phyloP scores from a whole-genome alignment of 2,888 invertebrate genomes.

The Notocelia uddmanniana region DNA sequence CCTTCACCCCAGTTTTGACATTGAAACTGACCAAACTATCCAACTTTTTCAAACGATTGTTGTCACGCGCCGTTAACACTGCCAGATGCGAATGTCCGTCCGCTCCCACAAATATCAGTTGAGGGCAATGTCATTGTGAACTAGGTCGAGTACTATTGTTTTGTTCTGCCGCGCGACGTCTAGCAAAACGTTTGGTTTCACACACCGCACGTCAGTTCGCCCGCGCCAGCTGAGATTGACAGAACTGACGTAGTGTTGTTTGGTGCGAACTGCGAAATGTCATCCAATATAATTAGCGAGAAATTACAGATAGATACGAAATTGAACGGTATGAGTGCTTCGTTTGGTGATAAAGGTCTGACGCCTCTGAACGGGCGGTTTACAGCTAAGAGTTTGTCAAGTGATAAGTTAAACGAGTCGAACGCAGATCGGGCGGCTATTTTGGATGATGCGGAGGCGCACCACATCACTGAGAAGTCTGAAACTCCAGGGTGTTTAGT shows the following conservation, averaged over 20 bases:
- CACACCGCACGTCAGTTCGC: constrained; percentile 69
- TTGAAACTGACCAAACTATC: constrained; percentile 56
- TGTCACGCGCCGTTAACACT: constrained; percentile 54
- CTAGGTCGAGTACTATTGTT: constrained; percentile 69
- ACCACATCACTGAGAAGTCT: constrained; percentile 72
- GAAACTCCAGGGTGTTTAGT: constrained; percentile 81
- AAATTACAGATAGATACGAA: constrained; percentile 75
- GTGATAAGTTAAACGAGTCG: constrained; percentile 81
- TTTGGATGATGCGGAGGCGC: constrained; percentile 76
- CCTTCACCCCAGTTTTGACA: constrained; percentile 63
- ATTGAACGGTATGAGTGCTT: constrained; percentile 73
- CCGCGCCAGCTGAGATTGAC: constrained; percentile 72
- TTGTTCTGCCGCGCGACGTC: constrained; percentile 60
- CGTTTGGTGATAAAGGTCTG: constrained; percentile 73
- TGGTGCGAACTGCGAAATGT: constrained; percentile 71
- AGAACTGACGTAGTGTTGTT: constrained; percentile 65
- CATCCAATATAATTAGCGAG: constrained; percentile 75
- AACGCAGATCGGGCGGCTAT: constrained; percentile 80
- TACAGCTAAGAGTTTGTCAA: constrained; percentile 80
- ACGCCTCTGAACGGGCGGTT: constrained; percentile 73
- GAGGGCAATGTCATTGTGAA: constrained; percentile 58
- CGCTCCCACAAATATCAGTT: constrained; percentile 52
- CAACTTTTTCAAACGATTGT: constrained; percentile 52
- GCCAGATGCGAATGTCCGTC: constrained; percentile 47
- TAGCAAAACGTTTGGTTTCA: constrained; percentile 71